These are phyloP conservation scores for Macquaria australasica DNA, from an alignment of 2,113 vertebrate genomes.

Conservation along the genomic window DNA sequence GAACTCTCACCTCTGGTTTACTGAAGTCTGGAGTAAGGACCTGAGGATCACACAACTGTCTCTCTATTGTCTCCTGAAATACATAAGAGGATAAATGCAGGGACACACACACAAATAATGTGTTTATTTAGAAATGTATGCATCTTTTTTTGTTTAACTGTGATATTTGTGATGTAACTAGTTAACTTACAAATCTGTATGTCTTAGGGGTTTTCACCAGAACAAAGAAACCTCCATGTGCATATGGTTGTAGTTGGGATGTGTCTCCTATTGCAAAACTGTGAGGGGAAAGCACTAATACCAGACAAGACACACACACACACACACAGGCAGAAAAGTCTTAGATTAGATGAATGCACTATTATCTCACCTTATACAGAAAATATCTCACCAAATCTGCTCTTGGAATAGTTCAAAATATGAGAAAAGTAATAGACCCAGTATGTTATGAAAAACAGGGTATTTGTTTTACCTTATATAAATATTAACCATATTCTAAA, in stretches of 20 bases:
- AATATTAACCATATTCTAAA: neutral
- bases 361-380: neutral
- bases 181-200: conserved; percentile 92
- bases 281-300: conserved; percentile 91
- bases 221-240: conserved; percentile 94
- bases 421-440: neutral
- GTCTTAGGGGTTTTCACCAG: conserved; percentile 91
- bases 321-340: conserved; percentile 1
- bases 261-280: conserved; percentile 95
- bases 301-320: conserved; percentile 47
- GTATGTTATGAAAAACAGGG: neutral
- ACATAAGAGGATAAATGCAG: conserved; percentile 11
- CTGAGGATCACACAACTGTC: conserved; percentile 90
- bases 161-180: neutral
- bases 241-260: conserved; percentile 88
- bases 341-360: conserved; percentile 1
- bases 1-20: conserved; percentile 92
- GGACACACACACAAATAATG: neutral
- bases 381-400: neutral
- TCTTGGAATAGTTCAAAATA: neutral
- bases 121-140: neutral
- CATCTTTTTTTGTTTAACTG: neutral
- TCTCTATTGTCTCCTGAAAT: conserved; percentile 90
- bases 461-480: neutral
- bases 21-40: conserved; percentile 93